Percentiles rank a stretch among this genome's conserved stretches.
phyloP scores from a whole-genome alignment of 2,888 invertebrate species.

The Chironomus riparius region DNA sequence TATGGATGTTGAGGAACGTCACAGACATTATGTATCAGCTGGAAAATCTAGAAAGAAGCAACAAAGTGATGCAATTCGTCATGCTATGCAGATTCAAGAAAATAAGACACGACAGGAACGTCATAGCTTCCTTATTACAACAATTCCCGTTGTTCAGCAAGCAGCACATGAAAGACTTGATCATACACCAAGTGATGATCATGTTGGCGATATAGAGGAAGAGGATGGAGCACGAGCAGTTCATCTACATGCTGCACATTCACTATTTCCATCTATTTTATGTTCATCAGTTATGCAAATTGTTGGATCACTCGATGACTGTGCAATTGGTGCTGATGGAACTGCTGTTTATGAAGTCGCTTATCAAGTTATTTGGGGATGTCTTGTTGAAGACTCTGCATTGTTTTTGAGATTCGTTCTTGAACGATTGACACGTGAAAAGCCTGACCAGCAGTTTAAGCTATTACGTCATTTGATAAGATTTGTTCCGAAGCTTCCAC shows the following conservation, averaged over 20 bases:
- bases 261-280: constrained; percentile 91
- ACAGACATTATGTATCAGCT: constrained; percentile 93
- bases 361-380: constrained; percentile 94
- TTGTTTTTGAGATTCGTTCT: constrained; percentile 91
- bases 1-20: constrained; percentile 97
- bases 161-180: constrained; percentile 92
- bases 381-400: constrained; percentile 95
- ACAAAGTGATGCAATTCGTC: constrained; percentile 94
- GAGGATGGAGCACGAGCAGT: constrained; percentile 67
- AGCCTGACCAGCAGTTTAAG: constrained; percentile 92
- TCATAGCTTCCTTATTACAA: constrained; percentile 90
- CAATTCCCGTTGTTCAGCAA: constrained; percentile 88
- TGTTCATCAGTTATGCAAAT: constrained; percentile 95
- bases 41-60: constrained; percentile 98
- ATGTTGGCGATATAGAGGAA: constrained; percentile 55
- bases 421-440: constrained; percentile 87
- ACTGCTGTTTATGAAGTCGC: constrained; percentile 95
- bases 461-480: constrained; percentile 82
- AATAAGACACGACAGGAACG: constrained; percentile 91
- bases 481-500: constrained; percentile 85
- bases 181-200: constrained; percentile 69
- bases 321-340: constrained; percentile 88
- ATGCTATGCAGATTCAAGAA: constrained; percentile 90
- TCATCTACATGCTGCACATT: constrained; percentile 84
- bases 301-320: constrained; percentile 88